Conservation (phyloP, 2,797 vertebrate genomes). For the Lateolabrax maculatus region DNA sequence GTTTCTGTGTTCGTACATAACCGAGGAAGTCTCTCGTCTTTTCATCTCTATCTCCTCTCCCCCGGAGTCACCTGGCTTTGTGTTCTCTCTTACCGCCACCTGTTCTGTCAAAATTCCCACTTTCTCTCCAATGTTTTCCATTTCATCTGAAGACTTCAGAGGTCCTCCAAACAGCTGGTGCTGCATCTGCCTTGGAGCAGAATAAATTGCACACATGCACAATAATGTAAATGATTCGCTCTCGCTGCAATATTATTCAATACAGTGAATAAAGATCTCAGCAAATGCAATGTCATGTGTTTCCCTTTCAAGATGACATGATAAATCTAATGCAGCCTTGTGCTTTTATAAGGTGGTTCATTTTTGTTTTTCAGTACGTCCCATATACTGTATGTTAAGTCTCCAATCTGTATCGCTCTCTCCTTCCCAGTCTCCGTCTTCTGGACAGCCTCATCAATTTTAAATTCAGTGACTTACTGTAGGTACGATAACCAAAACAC, state of each 20-base stretch:
- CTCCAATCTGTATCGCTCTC: slow-evolving; percentile 16
- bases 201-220: slow-evolving; percentile 56
- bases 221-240: slow-evolving; percentile 49
- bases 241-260: slow-evolving; percentile 21
- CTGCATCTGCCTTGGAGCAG: slow-evolving; percentile 58
- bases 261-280: slow-evolving; percentile 49
- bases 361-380: background rate
- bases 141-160: slow-evolving; percentile 71
- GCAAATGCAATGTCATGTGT: slow-evolving; percentile 9
- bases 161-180: slow-evolving; percentile 72
- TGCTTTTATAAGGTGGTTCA: background rate
- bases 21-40: slow-evolving; percentile 17
- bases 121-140: slow-evolving; percentile 42
- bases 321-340: slow-evolving; percentile 27
- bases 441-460: slow-evolving; percentile 59
- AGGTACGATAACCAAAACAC: slow-evolving; percentile 70
- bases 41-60: slow-evolving; percentile 49
- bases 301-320: slow-evolving; percentile 44
- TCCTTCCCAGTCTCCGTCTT: slow-evolving; percentile 3
- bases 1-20: background rate
- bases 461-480: slow-evolving; percentile 57
- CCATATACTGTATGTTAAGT: slow-evolving; percentile 1
- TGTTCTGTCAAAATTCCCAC: slow-evolving; percentile 67
- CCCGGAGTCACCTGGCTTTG: slow-evolving; percentile 49
- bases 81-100: slow-evolving; percentile 55